These are phyloP conservation scores for Lepus europaeus DNA, from an alignment of 2,113 vertebrate genomes.

Conservation along the genomic window DNA sequence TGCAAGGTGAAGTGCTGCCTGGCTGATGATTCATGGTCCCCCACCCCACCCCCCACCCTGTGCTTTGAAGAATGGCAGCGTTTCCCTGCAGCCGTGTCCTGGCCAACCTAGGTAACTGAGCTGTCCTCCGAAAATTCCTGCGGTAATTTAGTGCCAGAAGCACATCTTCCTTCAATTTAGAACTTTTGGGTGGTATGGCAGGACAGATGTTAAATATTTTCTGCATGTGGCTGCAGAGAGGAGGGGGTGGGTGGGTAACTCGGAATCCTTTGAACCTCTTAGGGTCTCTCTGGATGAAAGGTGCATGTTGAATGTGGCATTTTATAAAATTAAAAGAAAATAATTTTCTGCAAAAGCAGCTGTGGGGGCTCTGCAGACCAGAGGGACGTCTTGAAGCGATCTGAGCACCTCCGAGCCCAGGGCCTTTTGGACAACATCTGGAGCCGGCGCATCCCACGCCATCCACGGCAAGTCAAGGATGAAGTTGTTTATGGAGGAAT, in stretches of 20 bases:
- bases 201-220: constrained; percentile 80
- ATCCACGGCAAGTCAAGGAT: constrained; percentile 60
- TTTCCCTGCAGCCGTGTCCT: not conserved
- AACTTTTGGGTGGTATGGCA: constrained; percentile 73
- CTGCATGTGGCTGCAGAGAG: constrained; percentile 58
- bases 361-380: constrained; percentile 47
- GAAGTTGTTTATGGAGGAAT: constrained; percentile 78
- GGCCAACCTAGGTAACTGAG: constrained; percentile 50
- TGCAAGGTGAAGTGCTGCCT: not conserved
- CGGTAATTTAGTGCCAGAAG: constrained; percentile 68
- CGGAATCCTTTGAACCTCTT: constrained; percentile 80
- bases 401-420: not conserved
- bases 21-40: not conserved
- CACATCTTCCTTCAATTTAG: constrained; percentile 80
- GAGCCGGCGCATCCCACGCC: constrained; percentile 53
- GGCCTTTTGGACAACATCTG: constrained; percentile 75
- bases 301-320: constrained; percentile 65
- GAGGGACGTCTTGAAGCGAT: constrained; percentile 23
- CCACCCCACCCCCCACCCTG: not conserved
- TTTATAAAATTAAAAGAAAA: constrained; percentile 78
- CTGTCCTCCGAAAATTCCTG: constrained; percentile 58
- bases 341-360: constrained; percentile 71
- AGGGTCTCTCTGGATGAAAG: constrained; percentile 77
- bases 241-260: not conserved
- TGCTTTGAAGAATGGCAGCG: not conserved